phyloP scores from a whole-genome alignment of 2,888 invertebrate genomes.

The Pedicia rivosa region DNA sequence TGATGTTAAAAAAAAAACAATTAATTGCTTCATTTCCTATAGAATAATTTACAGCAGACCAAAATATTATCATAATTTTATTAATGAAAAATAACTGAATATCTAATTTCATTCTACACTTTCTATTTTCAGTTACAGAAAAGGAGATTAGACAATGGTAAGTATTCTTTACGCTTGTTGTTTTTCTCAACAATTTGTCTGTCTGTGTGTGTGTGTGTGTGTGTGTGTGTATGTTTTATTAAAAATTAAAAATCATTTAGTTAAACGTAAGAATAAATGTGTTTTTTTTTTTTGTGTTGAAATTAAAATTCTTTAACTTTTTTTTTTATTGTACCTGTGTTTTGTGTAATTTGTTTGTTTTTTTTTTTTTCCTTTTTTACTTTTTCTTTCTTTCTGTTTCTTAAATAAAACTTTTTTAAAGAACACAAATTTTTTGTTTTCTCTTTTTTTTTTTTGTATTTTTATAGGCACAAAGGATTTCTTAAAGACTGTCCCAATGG shows the following conservation, averaged over 20 bases:
- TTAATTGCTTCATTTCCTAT: no score
- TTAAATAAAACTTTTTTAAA: no score
- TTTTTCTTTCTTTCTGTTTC: constrained; percentile 3
- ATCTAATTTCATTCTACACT: no score
- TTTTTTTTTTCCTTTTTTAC: background rate
- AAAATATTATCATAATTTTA: no score
- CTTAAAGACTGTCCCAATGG: constrained; percentile 94
- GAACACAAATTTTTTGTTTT: background rate
- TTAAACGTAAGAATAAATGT: no score
- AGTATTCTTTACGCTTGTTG: constrained; percentile 35
- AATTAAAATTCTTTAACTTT: no score
- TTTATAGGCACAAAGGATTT: constrained; percentile 87
- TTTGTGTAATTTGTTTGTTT: background rate
- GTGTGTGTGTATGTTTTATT: background rate
- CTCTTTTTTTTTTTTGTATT: constrained; percentile 14
- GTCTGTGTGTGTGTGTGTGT: background rate
- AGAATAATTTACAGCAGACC: no score
- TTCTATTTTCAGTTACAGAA: constrained; percentile 64
- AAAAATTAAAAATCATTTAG: background rate
- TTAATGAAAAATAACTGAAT: no score
- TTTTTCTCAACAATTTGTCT: background rate
- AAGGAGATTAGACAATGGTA: constrained; percentile 80
- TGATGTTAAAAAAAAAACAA: no score
- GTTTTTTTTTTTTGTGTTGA: no score
- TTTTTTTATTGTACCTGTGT: background rate